These are phyloP conservation scores for Xiphorhynchus elegans DNA, from an alignment of 2,113 vertebrate species.

Conservation along the genomic window DNA sequence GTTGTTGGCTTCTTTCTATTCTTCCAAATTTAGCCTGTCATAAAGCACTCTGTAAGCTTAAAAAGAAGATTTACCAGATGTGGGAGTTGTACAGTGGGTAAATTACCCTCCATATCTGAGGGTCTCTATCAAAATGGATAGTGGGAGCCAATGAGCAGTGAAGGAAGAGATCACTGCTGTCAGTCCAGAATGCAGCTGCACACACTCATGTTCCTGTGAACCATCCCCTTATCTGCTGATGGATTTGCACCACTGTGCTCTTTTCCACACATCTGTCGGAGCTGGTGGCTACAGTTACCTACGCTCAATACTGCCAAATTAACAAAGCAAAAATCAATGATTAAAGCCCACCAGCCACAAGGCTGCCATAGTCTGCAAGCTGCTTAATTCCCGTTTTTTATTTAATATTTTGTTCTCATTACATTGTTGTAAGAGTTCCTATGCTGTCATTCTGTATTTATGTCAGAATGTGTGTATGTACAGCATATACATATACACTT, in stretches of 20 bases:
- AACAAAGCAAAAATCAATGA: neutral
- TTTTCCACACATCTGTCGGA: rapidly evolving
- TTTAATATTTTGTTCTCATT: neutral
- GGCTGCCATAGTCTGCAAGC: neutral
- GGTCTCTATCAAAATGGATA: neutral
- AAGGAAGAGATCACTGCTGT: neutral
- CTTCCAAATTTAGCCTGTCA: neutral
- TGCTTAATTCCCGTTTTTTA: neutral
- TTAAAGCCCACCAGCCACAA: neutral
- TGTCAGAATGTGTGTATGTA: rapidly evolving
- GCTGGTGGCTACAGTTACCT: neutral
- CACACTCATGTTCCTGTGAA: neutral
- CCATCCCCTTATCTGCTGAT: neutral
- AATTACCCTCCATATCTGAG: neutral
- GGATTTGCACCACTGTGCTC: neutral
- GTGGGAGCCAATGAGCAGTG: neutral
- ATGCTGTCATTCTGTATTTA: neutral
- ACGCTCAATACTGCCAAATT: neutral
- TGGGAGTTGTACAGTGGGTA: neutral
- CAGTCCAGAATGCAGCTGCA: neutral
- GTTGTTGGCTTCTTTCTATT: neutral
- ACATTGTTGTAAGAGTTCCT: neutral
- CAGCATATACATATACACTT: neutral
- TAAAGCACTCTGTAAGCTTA: neutral
- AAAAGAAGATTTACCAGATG: neutral